A percentile compares a stretch with the other conserved stretches of the same genome.
These are phyloP conservation scores for Lochmaea crataegi DNA, from an alignment of 2,888 invertebrate genomes.

Conservation along the genomic window DNA sequence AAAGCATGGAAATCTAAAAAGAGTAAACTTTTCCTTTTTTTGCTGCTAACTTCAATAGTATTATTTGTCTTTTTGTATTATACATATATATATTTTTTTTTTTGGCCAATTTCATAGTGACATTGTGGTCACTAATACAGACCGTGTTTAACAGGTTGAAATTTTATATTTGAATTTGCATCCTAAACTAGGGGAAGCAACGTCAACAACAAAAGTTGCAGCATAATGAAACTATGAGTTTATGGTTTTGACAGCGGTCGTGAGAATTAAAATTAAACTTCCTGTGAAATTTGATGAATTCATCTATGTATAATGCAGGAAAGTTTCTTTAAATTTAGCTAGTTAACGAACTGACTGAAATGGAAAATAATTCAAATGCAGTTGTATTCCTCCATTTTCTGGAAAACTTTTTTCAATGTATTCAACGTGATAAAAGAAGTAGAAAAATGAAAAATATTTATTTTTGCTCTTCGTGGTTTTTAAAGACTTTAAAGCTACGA, in stretches of 20 bases:
- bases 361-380: constrained; percentile 3
- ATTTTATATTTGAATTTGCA: background rate
- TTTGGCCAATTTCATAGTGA: too few species aligned
- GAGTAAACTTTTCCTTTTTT: too few species aligned
- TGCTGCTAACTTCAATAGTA: too few species aligned
- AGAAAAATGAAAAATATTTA: too few species aligned
- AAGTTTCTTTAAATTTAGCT: background rate
- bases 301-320: constrained; percentile 7
- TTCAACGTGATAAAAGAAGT: too few species aligned
- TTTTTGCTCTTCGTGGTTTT: too few species aligned
- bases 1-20: too few species aligned
- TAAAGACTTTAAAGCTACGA: too few species aligned
- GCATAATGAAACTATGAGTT: constrained; percentile 16
- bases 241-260: constrained; percentile 27
- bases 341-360: background rate
- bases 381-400: background rate
- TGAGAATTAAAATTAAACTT: constrained; percentile 30
- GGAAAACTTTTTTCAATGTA: background rate
- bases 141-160: background rate
- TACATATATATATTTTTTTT: too few species aligned
- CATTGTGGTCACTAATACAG: too few species aligned
- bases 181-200: background rate
- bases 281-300: constrained; percentile 29
- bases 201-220: constrained; percentile 18
- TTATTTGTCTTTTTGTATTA: too few species aligned